Base-by-base conservation (phyloP, 2,113 vertebrate genomes). In the Cyanoderma ruficeps region DNA sequence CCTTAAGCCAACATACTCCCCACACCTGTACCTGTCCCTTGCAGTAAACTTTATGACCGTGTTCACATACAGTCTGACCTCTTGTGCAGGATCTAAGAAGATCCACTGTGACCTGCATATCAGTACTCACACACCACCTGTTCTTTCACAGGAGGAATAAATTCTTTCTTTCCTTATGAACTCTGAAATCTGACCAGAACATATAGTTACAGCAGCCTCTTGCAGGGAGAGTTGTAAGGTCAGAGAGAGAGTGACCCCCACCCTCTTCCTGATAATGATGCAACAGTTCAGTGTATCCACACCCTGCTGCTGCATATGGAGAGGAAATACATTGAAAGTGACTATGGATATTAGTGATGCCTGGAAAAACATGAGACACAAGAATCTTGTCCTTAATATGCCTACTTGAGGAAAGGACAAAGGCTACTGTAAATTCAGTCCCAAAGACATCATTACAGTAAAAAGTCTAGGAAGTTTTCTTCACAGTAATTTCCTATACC, bases 81-180 rank as follows among this genome's bases (percentile, higher is more conserved):
- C 39, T 65, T 59, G 46, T 25, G 24, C 71, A 63, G 27, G 47
- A 49, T 37, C 39, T 46, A 35, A 55, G 47, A 46, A 18, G 10
- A 10, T 46, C 21, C 21, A 35, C 9, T 3, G 27, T 23, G 39
- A 65, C 61, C 21, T 30, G 13, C 11, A 15, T 21, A 22, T 20
- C 3, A 4, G 23, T 52, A n/a, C 49, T 82, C 49, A 75, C 25
- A 65, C 8, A 37, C 10, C 30, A 56, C 13, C 49, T 85, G 23
- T 22, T 95, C 49, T 65, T 70, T 79, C 59, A 76, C 61, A 90
- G n/a, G 67, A 79, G 28, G 16, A 84, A 68, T 64, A 89, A 87
- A 87, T 56, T 60, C 50, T 68, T 57, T 64, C 56, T 87, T 76
- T 44, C 57, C 35, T 13, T 31, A 49, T 9, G 12, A 90, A 16